Conservation (phyloP, 2,797 vertebrate genomes). For the Okamejei kenojei region DNA sequence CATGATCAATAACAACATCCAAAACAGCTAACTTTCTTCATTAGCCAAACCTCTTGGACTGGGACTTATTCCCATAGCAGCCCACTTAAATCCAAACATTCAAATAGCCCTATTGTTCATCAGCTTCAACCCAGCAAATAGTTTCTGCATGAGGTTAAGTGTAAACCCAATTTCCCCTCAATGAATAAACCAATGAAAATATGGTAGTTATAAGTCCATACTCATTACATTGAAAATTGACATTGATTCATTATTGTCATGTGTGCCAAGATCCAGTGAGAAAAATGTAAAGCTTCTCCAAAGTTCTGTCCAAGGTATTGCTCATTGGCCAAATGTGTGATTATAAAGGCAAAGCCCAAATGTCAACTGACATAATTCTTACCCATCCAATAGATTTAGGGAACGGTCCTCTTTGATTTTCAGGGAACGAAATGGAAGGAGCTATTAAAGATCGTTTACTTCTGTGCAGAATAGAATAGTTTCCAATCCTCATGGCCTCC, state of each 20-base stretch:
- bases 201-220: background rate
- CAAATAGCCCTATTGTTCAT: background rate
- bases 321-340: background rate
- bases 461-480: conserved; percentile 62
- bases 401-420: conserved; percentile 85
- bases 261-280: too few relatives aligned
- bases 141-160: background rate
- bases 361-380: conserved; percentile 49
- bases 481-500: conserved; percentile 70
- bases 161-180: background rate
- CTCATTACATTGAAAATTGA: background rate
- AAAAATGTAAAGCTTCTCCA: background rate
- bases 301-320: background rate
- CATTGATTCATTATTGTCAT: too few relatives aligned
- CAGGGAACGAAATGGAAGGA: conserved; percentile 76
- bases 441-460: conserved; percentile 81
- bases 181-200: background rate
- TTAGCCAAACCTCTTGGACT: background rate
- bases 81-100: too few relatives aligned
- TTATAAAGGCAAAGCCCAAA: background rate
- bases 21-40: background rate
- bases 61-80: too few relatives aligned
- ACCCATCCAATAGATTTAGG: conserved; percentile 82
- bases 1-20: background rate
- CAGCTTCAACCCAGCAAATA: background rate